These are phyloP conservation scores for Dicycla oo DNA, from an alignment of 2,888 invertebrate species.

Conservation along the genomic window DNA sequence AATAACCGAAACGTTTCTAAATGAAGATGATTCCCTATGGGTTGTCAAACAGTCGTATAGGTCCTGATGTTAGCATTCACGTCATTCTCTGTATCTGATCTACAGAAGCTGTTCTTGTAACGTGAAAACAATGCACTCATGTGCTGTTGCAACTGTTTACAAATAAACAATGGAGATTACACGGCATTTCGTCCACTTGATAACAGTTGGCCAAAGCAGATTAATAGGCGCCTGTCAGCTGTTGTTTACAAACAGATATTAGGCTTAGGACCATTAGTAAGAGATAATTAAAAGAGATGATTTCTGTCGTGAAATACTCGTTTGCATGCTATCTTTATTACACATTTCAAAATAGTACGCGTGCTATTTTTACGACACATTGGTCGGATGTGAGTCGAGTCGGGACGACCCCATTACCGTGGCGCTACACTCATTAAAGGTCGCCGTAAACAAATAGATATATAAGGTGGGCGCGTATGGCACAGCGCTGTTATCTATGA, in stretches of 20 bases:
- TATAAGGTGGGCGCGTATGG: slow-evolving; percentile 85
- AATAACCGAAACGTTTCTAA: slow-evolving; percentile 14
- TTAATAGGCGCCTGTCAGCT: slow-evolving; percentile 8
- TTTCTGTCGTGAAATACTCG: slow-evolving; percentile 19
- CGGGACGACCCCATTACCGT: slow-evolving; percentile 80
- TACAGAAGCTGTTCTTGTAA: slow-evolving; percentile 21
- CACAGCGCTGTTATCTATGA: slow-evolving; percentile 86
- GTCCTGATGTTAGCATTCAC: slow-evolving; percentile 16
- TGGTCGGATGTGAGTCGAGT: slow-evolving; percentile 71
- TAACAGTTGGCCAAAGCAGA: slow-evolving; percentile 11
- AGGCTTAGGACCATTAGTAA: slow-evolving; percentile 18
- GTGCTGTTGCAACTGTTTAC: slow-evolving; percentile 32
- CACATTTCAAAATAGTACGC: slow-evolving; percentile 57
- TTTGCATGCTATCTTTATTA: slow-evolving; percentile 41
- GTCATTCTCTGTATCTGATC: slow-evolving; percentile 16
- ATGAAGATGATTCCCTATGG: not conserved
- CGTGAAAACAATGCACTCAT: slow-evolving; percentile 35
- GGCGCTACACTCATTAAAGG: slow-evolving; percentile 85
- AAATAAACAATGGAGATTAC: slow-evolving; percentile 47
- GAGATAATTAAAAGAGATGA: slow-evolving; percentile 9
- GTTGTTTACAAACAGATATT: slow-evolving; percentile 37
- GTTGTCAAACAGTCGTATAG: slow-evolving; percentile 2
- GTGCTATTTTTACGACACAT: slow-evolving; percentile 77
- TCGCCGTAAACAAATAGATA: slow-evolving; percentile 86
- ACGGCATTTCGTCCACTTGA: slow-evolving; percentile 36